Base-by-base conservation (phyloP, 1,140 invertebrate genomes). In the Temnothorax nylanderi region DNA sequence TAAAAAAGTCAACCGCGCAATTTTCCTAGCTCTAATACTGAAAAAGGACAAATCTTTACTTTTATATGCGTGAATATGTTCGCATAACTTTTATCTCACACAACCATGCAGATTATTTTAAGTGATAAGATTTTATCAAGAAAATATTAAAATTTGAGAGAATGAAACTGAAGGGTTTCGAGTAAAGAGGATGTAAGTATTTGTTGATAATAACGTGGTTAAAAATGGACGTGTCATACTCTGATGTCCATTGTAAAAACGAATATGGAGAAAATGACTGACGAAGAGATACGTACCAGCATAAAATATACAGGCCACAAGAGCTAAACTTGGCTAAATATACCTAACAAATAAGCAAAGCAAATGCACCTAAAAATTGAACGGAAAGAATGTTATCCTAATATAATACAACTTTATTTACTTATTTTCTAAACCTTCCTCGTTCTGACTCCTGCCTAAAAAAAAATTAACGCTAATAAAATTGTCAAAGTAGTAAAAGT, bases 341-440 rank as follows among this genome's bases (percentile, higher is more conserved):
- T 13, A 60, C 10, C 4, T 60, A 60, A 13, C 11, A 32, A 60
- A 60, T 26, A 32, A 60, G 21, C 1, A 32, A 60, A 13, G 21
- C 21, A 60, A 75, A 41, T 18, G 2, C 10, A 41, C 0, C 0
- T n/a, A 37, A 75, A 37, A 37, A n/a, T 56, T 56, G 3, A 34
- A 0, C 11, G 11, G 16, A 75, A 58, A 58, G 5, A 54, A 41
- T 21, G 7, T 32, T 13, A 44, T 44, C 1, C 51, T 51, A 72
- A 74, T n/a, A 71, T 51, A 71, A 71, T 47, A 72, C 32, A 1
- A 32, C 34, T 72, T 72, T 72, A 72, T 49, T 72, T 71, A 47
- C 13, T 21, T 18, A 26, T 32, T 3, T 26, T 69, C 32, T 65
- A 41, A 41, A 41, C 6, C 6, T 41, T 41, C 6, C 37, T 41